Percentiles rank a stretch among this genome's conserved stretches.
These are phyloP conservation scores for Patiria pectinifera DNA, from an alignment of 53 echinoderm and acorn worm genomes.

Conservation along the genomic window DNA sequence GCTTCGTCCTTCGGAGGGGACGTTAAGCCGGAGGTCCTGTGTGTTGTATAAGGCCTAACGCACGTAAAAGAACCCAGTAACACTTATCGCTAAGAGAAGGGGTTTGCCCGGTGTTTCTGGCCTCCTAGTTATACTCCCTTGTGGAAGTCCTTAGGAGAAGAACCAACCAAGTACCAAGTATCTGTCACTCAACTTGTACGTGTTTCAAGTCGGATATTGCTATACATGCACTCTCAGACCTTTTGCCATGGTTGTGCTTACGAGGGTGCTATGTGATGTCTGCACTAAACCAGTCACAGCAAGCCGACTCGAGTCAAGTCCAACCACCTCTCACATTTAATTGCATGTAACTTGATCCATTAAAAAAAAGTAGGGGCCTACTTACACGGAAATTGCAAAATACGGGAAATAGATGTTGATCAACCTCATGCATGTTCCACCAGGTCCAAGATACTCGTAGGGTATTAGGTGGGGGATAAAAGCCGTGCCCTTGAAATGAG, in stretches of 20 bases:
- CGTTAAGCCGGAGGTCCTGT: too few species aligned
- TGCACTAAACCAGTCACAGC: neutral
- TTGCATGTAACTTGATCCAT: neutral
- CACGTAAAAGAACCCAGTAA: too few species aligned
- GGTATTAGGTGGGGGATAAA: slow-evolving; percentile 8
- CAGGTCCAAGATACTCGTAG: neutral
- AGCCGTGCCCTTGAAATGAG: neutral
- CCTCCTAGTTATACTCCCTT: too few species aligned
- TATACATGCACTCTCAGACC: neutral
- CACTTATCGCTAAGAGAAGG: too few species aligned
- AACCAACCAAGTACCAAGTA: too few species aligned
- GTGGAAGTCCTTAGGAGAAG: too few species aligned
- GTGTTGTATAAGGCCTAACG: too few species aligned
- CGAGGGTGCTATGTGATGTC: neutral
- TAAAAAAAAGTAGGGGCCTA: too few species aligned
- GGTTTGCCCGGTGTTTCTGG: too few species aligned
- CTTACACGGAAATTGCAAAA: neutral
- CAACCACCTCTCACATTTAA: neutral
- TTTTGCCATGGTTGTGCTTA: neutral
- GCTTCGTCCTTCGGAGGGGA: too few species aligned
- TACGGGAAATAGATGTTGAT: neutral
- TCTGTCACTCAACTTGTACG: too few species aligned
- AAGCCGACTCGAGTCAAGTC: neutral
- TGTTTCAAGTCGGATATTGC: too few species aligned
- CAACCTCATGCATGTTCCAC: neutral